Base-by-base conservation (phyloP, 2,797 vertebrate genomes). In the Liparis tanakae region DNA sequence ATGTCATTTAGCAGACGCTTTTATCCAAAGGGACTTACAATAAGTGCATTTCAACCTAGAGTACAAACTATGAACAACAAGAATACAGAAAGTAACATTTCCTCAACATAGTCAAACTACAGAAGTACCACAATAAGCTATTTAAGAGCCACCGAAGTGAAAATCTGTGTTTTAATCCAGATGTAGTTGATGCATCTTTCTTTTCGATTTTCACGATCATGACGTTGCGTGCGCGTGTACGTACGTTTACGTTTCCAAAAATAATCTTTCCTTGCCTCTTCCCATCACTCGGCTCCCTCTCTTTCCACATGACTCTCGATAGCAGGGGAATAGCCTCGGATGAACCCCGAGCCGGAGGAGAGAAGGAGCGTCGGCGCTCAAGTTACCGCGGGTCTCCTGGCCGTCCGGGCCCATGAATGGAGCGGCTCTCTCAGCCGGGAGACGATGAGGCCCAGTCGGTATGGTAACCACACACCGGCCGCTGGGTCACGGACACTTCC, bases 401-500 rank as follows among this genome's bases (percentile, higher is more conserved):
- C 80, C 70, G 78, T 81, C 48, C 75, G 6, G 76, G 2, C 48
- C 50, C 41, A 55, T 90, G 88, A 90, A 89, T 80, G 77, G 78
- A 86, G 77, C 46, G 13, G 46, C 85, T 74, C 75, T 77, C 58
- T 44, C 70, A 76, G 84, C 69, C 62, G 81, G 84, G 79, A 82
- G 81, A 80, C 64, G 60, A 10, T 67, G 79, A 87, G 83, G 80
- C 68, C 79, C 78, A 5, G 64, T 66, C 83, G 57, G 70, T 70
- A 59, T 53, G 81, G 91, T 82, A 93, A 93, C 87, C 85, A 9
- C 64, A 92, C 87, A 92, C 90, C 84, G 8, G 62, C 71, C 15
- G 58, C 87, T 44, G 84, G 85, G 89, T 92, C 90, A 90, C 17
- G 18, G 77, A 78, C 72, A 89, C 89, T 93, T 93, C 91, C 87